Conservation (phyloP, 2,113 vertebrate genomes). For the Gyps fulvus region DNA sequence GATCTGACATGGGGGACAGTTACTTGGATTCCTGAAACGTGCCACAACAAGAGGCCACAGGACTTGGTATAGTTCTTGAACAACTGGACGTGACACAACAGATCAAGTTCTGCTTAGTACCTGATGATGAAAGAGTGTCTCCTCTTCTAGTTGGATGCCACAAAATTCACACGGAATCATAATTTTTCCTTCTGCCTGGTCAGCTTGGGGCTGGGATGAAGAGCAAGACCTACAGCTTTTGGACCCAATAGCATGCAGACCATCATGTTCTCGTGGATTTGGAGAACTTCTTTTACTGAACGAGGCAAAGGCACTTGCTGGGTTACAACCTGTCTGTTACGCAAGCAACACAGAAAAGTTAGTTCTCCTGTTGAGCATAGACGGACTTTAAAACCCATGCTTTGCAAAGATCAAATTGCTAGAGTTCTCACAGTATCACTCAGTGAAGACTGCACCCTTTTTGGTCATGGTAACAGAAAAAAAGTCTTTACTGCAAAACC, state of each 20-base stretch:
- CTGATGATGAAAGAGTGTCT: conserved; percentile 93
- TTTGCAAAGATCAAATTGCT: not conserved
- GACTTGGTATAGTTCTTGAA: not conserved
- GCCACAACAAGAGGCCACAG: not conserved
- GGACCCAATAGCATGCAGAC: not conserved
- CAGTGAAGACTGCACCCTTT: not conserved
- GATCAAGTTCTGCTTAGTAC: conserved; percentile 52
- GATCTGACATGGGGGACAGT: not conserved
- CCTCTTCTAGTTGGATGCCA: conserved; percentile 88
- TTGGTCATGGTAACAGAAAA: not conserved
- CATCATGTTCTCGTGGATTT: not conserved
- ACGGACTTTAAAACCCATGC: not conserved
- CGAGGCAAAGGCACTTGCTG: conserved; percentile 84
- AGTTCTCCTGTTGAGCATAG: not conserved
- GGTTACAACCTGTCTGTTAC: conserved; percentile 89
- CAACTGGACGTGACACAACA: no score
- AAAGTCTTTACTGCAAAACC: not conserved
- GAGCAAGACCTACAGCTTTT: conserved; percentile 34
- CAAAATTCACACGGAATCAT: conserved; percentile 96
- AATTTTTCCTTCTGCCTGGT: conserved; percentile 68
- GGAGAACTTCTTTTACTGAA: conserved; percentile 80
- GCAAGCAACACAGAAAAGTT: not conserved
- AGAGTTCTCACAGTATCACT: not conserved
- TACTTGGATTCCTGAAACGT: not conserved
- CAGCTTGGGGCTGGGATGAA: conserved; percentile 68